These are phyloP conservation scores for Phylloscopus collybita DNA, from an alignment of 2,797 vertebrate genomes.

Conservation along the genomic window DNA sequence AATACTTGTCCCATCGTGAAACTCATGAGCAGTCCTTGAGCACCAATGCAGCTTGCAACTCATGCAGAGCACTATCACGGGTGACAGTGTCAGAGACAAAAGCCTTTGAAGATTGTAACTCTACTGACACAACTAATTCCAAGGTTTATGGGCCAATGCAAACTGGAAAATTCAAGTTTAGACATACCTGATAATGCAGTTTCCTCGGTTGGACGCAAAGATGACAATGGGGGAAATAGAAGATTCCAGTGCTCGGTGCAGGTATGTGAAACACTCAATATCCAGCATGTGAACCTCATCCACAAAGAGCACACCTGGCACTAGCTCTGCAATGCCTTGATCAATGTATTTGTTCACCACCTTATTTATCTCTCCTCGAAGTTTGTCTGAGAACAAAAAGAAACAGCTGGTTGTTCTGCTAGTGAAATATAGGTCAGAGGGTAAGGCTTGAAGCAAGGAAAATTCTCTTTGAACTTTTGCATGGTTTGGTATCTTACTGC, in stretches of 20 bases:
- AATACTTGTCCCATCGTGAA: not conserved
- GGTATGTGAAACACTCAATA: conserved; percentile 98
- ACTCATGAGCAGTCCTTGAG: not conserved
- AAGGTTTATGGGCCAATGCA: not conserved
- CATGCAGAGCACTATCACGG: not conserved
- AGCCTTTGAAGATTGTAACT: not conserved
- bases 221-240: conserved; percentile 96
- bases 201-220: conserved; percentile 97
- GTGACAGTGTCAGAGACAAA: not conserved
- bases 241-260: conserved; percentile 94
- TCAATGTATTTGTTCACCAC: conserved; percentile 99
- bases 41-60: not conserved
- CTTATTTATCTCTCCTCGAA: conserved; percentile 97
- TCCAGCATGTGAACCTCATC: conserved; percentile 99
- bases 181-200: conserved; percentile 91
- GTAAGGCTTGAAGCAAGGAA: not conserved
- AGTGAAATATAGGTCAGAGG: not conserved
- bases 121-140: not conserved
- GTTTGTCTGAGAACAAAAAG: conserved; percentile 85
- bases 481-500: not conserved
- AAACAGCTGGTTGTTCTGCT: not conserved
- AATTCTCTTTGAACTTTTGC: not conserved
- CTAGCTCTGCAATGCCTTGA: conserved; percentile 95
- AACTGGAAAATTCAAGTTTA: conserved; percentile 1
- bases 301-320: conserved; percentile 95